phyloP scores from a whole-genome alignment of 2,797 vertebrate species.

The Lithobates sylvaticus region DNA sequence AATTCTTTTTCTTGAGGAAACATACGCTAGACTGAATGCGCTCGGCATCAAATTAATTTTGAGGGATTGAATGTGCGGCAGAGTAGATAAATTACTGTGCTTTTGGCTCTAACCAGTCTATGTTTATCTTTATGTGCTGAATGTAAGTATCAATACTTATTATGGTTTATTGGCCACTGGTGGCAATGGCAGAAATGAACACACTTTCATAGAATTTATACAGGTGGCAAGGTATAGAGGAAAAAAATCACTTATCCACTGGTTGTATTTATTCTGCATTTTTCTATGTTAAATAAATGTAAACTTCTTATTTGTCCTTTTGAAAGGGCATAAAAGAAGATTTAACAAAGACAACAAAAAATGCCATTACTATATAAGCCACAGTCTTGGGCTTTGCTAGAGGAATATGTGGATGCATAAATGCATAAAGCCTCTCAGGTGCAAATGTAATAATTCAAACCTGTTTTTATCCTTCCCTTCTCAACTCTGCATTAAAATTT shows the following conservation, averaged over 20 bases:
- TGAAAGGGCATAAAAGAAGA: constrained; percentile 60
- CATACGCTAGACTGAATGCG: constrained; percentile 54
- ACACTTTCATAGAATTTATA: constrained; percentile 46
- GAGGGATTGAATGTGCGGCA: constrained; percentile 58
- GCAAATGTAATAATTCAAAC: constrained; percentile 58
- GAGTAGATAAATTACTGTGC: constrained; percentile 60
- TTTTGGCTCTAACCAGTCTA: constrained; percentile 55
- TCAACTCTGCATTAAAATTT: constrained; percentile 60
- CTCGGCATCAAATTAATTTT: constrained; percentile 61
- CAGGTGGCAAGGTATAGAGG: constrained; percentile 27
- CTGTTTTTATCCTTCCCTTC: constrained; percentile 53
- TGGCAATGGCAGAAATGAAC: constrained; percentile 52
- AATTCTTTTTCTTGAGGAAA: constrained; percentile 65
- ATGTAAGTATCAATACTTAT: constrained; percentile 61
- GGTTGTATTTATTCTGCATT: constrained; percentile 52
- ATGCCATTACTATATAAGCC: constrained; percentile 34
- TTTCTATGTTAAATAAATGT: constrained; percentile 62
- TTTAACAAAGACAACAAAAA: constrained; percentile 59
- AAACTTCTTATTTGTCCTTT: constrained; percentile 62
- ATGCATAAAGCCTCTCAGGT: constrained; percentile 60
- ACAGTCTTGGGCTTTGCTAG: constrained; percentile 33
- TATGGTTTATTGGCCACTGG: constrained; percentile 59
- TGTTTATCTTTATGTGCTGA: constrained; percentile 58
- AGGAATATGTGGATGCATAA: constrained; percentile 61
- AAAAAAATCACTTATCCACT: constrained; percentile 52